Evolutionary conservation across 2,113 vertebrate species (phyloP).

Genomic region (Aix galericulata): DNA sequence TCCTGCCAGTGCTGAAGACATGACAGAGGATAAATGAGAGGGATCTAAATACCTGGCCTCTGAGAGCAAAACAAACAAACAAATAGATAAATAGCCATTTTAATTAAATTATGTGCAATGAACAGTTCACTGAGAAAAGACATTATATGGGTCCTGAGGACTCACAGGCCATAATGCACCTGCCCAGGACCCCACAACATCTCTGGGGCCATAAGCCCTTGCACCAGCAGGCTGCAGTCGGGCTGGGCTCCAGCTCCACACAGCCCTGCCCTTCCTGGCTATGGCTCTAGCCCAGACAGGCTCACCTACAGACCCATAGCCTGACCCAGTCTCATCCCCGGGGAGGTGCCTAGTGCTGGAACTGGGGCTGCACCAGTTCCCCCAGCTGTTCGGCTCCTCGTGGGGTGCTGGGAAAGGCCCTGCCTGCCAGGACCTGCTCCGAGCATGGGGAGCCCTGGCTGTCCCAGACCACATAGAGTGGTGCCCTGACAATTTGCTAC

Average conservation of each 20-base stretch:
- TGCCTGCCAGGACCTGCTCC: neutral
- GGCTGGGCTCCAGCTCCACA: neutral
- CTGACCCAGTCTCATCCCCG: fast-evolving
- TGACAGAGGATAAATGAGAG: neutral
- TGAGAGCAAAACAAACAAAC: neutral
- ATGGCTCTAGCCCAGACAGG: fast-evolving
- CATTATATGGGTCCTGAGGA: neutral
- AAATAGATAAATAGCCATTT: neutral
- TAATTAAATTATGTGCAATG: neutral
- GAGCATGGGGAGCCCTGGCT: fast-evolving
- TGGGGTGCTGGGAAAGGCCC: no score
- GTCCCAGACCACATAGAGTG: neutral
- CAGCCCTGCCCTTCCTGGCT: neutral
- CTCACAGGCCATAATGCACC: neutral
- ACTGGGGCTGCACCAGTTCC: neutral
- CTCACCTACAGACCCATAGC: fast-evolving
- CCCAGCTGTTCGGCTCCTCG: fast-evolving
- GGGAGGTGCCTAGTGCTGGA: no score
- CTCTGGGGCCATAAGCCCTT: neutral
- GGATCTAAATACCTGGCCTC: no score
- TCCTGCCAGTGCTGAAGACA: fast-evolving
- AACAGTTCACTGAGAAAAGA: neutral
- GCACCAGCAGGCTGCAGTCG: fast-evolving
- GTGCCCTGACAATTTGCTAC: neutral
- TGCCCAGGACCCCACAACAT: neutral